Base-by-base conservation (phyloP, 2,797 vertebrate genomes). In the Cichlasoma orientale region DNA sequence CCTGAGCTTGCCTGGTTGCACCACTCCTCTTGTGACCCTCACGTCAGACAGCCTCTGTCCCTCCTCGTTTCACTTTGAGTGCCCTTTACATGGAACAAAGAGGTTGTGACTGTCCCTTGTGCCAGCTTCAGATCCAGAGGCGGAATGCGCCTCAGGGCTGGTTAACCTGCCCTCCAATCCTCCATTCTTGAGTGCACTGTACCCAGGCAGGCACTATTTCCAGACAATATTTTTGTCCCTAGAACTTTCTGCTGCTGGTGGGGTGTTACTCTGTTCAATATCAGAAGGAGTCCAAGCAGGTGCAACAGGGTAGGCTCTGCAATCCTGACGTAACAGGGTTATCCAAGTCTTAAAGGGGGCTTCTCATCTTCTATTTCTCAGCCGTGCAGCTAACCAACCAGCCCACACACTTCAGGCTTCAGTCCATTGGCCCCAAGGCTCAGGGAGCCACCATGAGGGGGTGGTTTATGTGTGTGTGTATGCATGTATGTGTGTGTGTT, bases 331-430 rank as follows among this genome's bases (percentile, higher is more conserved):
- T 93, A 88, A 90, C 85, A 83, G 90, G 87, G 92, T 91, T 94
- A 92, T 92, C 93, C 84, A 77, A 92, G 90, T 93, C 93, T 93
- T 80, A 85, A 86, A 89, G 88, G 91, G 92, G 91, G 81, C 89
- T 90, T 75, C 86, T 92, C 88, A 19, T 77, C 69, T 89, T 83
- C 79, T 70, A 29, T 85, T 89, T 77, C 87, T 87, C 87, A 73
- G 84, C 84, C 77, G 79, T 81, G 81, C 83, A 80, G 73, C 75
- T 88, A 85, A 79, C 86, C 81, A 90, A 86, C 79, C 88, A 89
- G 86, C 94, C 95, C 93, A 95, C 94, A 93, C 92, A 94, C 86
- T 90, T 89, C 91, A 92, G 93, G 92, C 94, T 91, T 85, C 88
- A 90, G 88, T 92, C 91, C 92, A 88, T 86, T 89, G 87, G 92